Evolutionary conservation across 2,797 vertebrate species (phyloP).

Genomic region (Mus caroli): DNA sequence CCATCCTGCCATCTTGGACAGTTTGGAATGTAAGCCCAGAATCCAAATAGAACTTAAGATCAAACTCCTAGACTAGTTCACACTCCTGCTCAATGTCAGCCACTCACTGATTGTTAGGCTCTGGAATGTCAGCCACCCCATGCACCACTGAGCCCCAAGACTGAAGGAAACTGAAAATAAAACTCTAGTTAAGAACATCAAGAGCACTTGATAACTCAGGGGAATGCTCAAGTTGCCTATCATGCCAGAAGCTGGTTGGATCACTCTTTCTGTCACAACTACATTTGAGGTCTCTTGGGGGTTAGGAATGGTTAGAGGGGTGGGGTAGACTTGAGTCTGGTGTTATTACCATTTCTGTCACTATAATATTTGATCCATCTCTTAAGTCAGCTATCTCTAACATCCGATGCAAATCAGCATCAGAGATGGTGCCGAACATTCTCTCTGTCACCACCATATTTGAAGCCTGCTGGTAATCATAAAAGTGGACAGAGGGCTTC

Average conservation of each 20-base stretch:
- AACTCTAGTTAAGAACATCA: background rate
- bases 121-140: background rate
- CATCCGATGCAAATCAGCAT: conserved; percentile 87
- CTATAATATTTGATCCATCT: conserved; percentile 89
- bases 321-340: conserved; percentile 86
- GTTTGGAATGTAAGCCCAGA: background rate
- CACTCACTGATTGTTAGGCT: background rate
- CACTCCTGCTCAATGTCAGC: background rate
- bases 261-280: conserved; percentile 90
- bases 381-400: conserved; percentile 88
- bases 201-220: conserved; percentile 83
- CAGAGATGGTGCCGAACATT: conserved; percentile 86
- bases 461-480: conserved; percentile 86
- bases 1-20: background rate
- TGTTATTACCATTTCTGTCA: conserved; percentile 90
- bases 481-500: conserved; percentile 81
- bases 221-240: conserved; percentile 87
- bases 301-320: conserved; percentile 87
- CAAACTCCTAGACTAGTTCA: background rate
- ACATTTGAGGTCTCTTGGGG: conserved; percentile 89
- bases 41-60: background rate
- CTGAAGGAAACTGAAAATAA: background rate
- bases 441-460: conserved; percentile 89
- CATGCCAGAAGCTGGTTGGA: conserved; percentile 86
- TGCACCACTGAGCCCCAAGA: background rate